Evolutionary conservation across 2,113 vertebrate species (phyloP).

Genomic region (Emydura subglobosa): DNA sequence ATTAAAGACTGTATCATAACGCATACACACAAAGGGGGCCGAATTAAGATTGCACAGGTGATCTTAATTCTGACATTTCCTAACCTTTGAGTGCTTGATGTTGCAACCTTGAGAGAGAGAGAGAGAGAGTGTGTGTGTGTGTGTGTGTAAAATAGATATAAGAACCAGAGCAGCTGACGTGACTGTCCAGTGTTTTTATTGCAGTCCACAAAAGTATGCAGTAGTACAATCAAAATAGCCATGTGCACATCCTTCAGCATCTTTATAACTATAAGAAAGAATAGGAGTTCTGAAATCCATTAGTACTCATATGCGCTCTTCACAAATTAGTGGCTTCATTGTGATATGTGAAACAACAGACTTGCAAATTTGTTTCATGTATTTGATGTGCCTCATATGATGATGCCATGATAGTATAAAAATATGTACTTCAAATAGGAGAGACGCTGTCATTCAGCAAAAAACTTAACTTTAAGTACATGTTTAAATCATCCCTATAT

Average conservation of each 20-base stretch:
- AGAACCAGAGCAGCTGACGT: neutral
- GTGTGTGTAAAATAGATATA: neutral
- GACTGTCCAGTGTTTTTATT: neutral
- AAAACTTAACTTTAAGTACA: neutral
- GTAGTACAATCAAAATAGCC: neutral
- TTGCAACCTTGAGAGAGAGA: neutral
- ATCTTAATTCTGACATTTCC: neutral
- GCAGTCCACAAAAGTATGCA: neutral
- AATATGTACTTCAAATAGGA: neutral
- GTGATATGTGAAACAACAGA: neutral
- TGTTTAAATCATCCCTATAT: neutral
- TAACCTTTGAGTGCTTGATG: neutral
- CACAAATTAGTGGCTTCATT: neutral
- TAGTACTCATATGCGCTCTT: neutral
- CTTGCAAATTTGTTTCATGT: neutral
- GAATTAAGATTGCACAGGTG: neutral
- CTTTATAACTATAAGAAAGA: neutral
- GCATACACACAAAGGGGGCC: neutral
- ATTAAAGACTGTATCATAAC: neutral
- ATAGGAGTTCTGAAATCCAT: neutral
- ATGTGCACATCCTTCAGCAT: neutral
- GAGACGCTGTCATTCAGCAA: neutral
- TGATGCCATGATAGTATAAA: neutral
- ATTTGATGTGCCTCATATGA: neutral
- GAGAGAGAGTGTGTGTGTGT: too few species aligned